Conservation (phyloP, 1,140 invertebrate species). For the Zeugodacus cucurbitae region DNA sequence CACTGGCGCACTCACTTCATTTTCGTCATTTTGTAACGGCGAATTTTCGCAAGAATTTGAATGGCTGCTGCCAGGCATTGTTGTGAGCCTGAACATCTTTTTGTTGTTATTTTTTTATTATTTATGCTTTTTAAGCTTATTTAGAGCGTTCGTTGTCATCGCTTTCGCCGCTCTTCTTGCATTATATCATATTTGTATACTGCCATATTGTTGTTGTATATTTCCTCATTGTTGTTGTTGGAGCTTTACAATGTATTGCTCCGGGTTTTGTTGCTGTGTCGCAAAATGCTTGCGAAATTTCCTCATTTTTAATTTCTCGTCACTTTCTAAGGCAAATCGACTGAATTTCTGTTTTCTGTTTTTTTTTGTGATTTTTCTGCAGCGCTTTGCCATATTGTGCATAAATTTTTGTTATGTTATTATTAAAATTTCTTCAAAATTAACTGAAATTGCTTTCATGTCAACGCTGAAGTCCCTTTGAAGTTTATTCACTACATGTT, state of each 20-base stretch:
- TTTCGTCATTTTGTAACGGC: not conserved
- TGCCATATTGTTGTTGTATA: not conserved
- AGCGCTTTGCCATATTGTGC: not conserved
- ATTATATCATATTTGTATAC: not conserved
- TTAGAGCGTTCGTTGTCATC: not conserved
- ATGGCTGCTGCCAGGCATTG: not conserved
- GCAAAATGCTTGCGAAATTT: not conserved
- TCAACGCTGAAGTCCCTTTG: not conserved
- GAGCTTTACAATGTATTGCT: not conserved
- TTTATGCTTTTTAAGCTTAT: not conserved
- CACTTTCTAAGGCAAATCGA: not conserved
- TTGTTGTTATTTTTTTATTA: not conserved
- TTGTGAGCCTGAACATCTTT: not conserved
- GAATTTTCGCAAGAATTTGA: not conserved
- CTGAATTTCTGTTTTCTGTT: not conserved
- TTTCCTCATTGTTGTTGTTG: not conserved
- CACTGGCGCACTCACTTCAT: not conserved
- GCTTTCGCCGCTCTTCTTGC: not conserved
- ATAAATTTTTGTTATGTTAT: not conserved
- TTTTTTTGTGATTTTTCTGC: not conserved
- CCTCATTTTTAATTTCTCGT: not conserved
- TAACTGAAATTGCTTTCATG: conserved; percentile 1
- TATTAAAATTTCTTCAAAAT: conserved; percentile 23
- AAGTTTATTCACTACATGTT: not conserved
- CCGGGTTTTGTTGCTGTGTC: not conserved